Percentiles rank a stretch among this genome's conserved stretches.
Conservation (phyloP, 2,888 invertebrate species). For the Sarcophaga carnaria region DNA sequence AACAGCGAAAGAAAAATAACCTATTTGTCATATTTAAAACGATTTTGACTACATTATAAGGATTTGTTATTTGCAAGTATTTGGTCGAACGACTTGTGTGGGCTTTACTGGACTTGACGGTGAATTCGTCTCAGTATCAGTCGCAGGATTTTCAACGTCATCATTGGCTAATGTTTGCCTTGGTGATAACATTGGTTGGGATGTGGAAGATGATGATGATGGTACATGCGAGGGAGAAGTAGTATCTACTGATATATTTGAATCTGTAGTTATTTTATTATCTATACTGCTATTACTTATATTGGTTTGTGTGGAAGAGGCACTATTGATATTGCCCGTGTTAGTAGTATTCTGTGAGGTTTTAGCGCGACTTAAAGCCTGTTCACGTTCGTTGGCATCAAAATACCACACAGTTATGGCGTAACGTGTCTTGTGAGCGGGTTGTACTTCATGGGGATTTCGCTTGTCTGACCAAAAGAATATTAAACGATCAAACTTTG, state of each 20-base stretch:
- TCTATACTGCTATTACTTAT: constrained; percentile 55
- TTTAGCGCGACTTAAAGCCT: constrained; percentile 83
- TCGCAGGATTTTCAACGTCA: constrained; percentile 71
- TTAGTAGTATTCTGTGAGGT: constrained; percentile 60
- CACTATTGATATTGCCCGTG: constrained; percentile 50
- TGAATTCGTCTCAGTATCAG: constrained; percentile 62
- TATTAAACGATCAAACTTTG: constrained; percentile 94
- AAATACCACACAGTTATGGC: constrained; percentile 97
- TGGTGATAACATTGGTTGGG: not conserved
- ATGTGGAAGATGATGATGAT: not conserved
- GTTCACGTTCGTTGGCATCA: constrained; percentile 91
- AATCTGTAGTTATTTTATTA: constrained; percentile 25
- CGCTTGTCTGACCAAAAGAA: constrained; percentile 99
- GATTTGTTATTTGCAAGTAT: constrained; percentile 59
- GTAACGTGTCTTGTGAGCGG: constrained; percentile 93
- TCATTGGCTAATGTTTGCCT: constrained; percentile 52
- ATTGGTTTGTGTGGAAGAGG: constrained; percentile 12
- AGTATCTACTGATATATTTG: constrained; percentile 62
- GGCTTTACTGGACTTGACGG: constrained; percentile 50
- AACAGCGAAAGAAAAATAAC: constrained; percentile 19
- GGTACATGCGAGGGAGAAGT: constrained; percentile 59
- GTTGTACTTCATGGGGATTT: constrained; percentile 98
- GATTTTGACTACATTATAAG: constrained; percentile 5
- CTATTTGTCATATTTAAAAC: not conserved
- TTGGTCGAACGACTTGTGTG: constrained; percentile 59